Evolutionary conservation across 2,888 invertebrate genomes (phyloP), one percentile per base, ranked within the genome.

Genomic region (Protonemura montana): DNA sequence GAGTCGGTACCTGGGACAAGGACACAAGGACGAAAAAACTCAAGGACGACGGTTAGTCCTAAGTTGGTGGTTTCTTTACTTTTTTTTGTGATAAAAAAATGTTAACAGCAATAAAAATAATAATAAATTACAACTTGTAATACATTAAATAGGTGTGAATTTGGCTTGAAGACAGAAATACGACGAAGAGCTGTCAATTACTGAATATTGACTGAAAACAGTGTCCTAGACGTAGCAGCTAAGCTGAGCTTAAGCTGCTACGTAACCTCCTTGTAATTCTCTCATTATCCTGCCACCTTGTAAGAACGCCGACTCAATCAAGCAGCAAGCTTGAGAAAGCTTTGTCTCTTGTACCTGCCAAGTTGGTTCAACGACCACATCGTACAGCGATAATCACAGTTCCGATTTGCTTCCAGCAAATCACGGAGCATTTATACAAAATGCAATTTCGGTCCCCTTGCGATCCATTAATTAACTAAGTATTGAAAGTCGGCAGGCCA

Each of bases 401-500:
- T 35, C 5, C 35, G 35, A 35, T 10, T n/a, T n/a, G 35, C 3
- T 35, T n/a, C n/a, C n/a, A n/a, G 35, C 10, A 35, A 35, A 35
- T 35, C 35, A 35, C 10, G 35, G 21, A 59, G 21, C 59, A 10
- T 7, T 21, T 59, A 2, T 59, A 59, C 16, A 59, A 59, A 59
- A 59, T 59, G 59, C 59, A 59, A 59, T 59, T 59, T 59, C 59
- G 59, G 2, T 2, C 21, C 13, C 16, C 59, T 16, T 16, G 3
- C 6, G 59, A 76, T 5, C 21, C 78, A 25, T 25, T 78, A 78
- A 10, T 59, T 59, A 21, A 59, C 21, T 59, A 59, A 10, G 59
- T 21, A 77, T 26, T 29, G 28, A 85, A 78, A 35, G n/a, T 78
- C 85, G 77, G 21, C 25, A 85, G 29, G 25, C 85, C 42, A 77